Conservation (phyloP, 2,797 vertebrate genomes). For the Galaxias olidus region DNA sequence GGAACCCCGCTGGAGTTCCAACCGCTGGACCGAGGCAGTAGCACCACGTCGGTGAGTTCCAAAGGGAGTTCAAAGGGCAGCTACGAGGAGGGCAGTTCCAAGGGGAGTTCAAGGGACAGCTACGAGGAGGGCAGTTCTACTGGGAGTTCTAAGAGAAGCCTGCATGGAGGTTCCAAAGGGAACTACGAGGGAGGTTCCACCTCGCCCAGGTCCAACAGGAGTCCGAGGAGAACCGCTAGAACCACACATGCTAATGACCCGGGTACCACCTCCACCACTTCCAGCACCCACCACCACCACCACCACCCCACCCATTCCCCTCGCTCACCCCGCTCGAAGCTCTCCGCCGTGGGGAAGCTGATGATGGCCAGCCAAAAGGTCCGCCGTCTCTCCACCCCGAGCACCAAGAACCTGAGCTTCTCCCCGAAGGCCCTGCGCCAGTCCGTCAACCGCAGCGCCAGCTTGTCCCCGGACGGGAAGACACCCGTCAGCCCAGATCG, state of each 20-base stretch:
- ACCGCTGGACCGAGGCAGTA: constrained; percentile 81
- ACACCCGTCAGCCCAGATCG: constrained; percentile 62
- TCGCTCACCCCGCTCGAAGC: constrained; percentile 80
- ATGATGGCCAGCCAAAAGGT: constrained; percentile 86
- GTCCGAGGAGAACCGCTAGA: constrained; percentile 77
- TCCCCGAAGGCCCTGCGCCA: constrained; percentile 86
- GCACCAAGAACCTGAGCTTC: constrained; percentile 85
- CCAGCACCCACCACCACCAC: constrained; percentile 45
- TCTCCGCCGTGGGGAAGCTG: constrained; percentile 89
- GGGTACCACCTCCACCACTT: background rate
- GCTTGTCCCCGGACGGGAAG: constrained; percentile 82
- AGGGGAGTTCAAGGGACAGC: constrained; percentile 56
- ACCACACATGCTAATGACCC: constrained; percentile 71
- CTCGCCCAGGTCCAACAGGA: constrained; percentile 83
- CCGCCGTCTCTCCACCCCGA: constrained; percentile 83
- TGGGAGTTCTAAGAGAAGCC: constrained; percentile 31
- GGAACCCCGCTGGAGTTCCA: constrained; percentile 79
- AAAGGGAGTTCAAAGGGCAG: constrained; percentile 62
- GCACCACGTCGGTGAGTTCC: constrained; percentile 80
- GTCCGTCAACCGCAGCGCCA: constrained; percentile 84
- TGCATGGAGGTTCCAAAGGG: constrained; percentile 3
- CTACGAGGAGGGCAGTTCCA: constrained; percentile 76
- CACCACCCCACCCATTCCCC: constrained; percentile 61
- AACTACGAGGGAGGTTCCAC: constrained; percentile 74
- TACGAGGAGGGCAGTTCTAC: constrained; percentile 54